Evolutionary conservation across 2,113 vertebrate genomes (phyloP).

Genomic region (Vidua chalybeata): DNA sequence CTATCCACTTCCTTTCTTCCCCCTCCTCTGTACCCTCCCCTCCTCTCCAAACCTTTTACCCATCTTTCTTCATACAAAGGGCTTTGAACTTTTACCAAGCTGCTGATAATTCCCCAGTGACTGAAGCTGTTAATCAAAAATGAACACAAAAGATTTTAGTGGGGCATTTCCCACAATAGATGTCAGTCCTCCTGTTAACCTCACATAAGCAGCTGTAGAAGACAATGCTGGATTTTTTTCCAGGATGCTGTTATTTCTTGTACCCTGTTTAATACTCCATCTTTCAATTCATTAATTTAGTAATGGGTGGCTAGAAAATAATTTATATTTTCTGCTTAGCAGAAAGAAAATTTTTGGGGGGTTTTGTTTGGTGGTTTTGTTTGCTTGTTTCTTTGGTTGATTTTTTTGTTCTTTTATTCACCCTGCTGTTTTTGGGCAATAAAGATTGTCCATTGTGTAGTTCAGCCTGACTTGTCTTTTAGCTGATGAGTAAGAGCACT

Average conservation of each 20-base stretch:
- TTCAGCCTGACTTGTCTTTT: not conserved
- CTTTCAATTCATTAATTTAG: constrained; percentile 1
- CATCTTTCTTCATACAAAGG: constrained; percentile 44
- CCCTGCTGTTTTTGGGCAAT: not conserved
- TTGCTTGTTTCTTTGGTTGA: not conserved
- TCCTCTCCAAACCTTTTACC: not conserved
- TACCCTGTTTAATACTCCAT: not conserved
- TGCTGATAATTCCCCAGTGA: constrained; percentile 5
- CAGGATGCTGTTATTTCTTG: not conserved
- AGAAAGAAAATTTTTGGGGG: not conserved
- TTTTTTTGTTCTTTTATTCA: not conserved
- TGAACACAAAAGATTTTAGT: constrained; percentile 52
- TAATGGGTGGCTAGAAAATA: constrained; percentile 11
- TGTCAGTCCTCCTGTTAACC: constrained; percentile 46
- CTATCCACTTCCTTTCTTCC: not conserved
- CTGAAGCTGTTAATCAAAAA: constrained; percentile 56
- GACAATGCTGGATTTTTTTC: constrained; percentile 49
- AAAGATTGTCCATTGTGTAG: not conserved
- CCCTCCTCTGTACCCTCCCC: not conserved
- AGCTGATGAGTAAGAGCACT: not conserved
- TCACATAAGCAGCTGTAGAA: constrained; percentile 23
- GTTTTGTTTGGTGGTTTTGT: not conserved
- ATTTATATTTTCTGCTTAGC: not conserved
- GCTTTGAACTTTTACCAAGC: constrained; percentile 56
- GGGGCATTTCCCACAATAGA: constrained; percentile 43